Conservation (phyloP, 92 coral and sea anemone species). For the Diadumene lineata region DNA sequence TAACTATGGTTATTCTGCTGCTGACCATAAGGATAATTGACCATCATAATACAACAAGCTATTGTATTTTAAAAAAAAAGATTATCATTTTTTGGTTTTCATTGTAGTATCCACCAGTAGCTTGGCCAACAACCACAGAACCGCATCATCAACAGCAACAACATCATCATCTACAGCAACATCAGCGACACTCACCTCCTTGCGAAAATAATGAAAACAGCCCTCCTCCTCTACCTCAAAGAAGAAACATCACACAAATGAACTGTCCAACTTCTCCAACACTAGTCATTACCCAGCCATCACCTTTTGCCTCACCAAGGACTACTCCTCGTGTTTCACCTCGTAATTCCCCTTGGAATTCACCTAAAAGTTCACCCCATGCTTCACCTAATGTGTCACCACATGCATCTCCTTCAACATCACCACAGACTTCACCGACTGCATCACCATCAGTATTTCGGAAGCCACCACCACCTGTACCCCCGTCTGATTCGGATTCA, state of each 20-base stretch:
- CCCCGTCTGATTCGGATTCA: slow-evolving; percentile 64
- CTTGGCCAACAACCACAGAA: slow-evolving; percentile 31
- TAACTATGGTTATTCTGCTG: no score
- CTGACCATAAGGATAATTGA: no score
- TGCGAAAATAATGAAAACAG: slow-evolving; percentile 20
- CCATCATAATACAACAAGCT: no score
- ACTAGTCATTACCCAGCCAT: slow-evolving; percentile 69
- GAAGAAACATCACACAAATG: slow-evolving; percentile 58
- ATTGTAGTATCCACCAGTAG: slow-evolving; percentile 37
- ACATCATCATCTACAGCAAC: not conserved
- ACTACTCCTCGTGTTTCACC: slow-evolving; percentile 71
- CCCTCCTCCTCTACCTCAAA: slow-evolving; percentile 96
- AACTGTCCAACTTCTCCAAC: slow-evolving; percentile 93
- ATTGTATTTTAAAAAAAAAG: no score
- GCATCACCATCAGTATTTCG: slow-evolving; percentile 65
- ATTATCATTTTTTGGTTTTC: not conserved
- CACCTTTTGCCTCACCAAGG: slow-evolving; percentile 72
- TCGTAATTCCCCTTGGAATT: slow-evolving; percentile 69
- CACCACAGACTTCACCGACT: slow-evolving; percentile 80
- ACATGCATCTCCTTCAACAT: slow-evolving; percentile 69
- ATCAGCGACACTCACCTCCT: slow-evolving; percentile 8
- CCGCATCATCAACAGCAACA: not conserved
- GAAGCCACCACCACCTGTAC: slow-evolving; percentile 81
- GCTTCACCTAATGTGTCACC: slow-evolving; percentile 88
- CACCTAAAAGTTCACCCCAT: slow-evolving; percentile 80